Evolutionary conservation across 2,888 invertebrate genomes (phyloP).

Genomic region (Polyommatus icarus): DNA sequence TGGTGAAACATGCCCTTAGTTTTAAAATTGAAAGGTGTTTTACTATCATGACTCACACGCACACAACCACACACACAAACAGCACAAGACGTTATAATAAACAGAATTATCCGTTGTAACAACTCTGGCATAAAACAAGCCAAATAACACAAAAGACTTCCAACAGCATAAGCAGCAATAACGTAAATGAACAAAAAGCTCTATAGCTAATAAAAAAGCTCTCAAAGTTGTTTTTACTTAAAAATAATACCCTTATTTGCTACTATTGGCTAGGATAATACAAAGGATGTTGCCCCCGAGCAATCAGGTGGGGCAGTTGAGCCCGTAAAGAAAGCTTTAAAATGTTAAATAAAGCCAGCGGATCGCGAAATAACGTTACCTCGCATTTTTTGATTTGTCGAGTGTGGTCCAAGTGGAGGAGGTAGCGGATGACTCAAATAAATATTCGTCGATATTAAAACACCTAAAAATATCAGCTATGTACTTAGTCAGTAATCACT

Average conservation of each 20-base stretch:
- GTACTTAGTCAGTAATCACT: too few relatives aligned
- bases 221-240: conserved; percentile 50
- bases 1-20: too few relatives aligned
- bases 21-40: too few relatives aligned
- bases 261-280: conserved; percentile 61
- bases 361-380: conserved; percentile 65
- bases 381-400: conserved; percentile 54
- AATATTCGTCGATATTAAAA: not conserved
- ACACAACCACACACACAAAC: not conserved
- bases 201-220: conserved; percentile 29
- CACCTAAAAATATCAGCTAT: not conserved
- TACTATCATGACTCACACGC: too few relatives aligned
- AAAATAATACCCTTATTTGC: conserved; percentile 56
- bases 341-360: conserved; percentile 70
- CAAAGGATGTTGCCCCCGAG: conserved; percentile 67
- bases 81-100: not conserved
- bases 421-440: conserved; percentile 37
- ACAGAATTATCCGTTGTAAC: not conserved
- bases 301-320: conserved; percentile 74
- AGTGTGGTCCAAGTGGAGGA: conserved; percentile 40
- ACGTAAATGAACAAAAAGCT: conserved; percentile 24
- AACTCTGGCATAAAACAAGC: not conserved
- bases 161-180: conserved; percentile 22
- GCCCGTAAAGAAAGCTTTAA: conserved; percentile 72
- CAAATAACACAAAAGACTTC: conserved; percentile 1